These are phyloP conservation scores for Myotis vivesi DNA, from an alignment of 2,797 vertebrate genomes.

Conservation along the genomic window DNA sequence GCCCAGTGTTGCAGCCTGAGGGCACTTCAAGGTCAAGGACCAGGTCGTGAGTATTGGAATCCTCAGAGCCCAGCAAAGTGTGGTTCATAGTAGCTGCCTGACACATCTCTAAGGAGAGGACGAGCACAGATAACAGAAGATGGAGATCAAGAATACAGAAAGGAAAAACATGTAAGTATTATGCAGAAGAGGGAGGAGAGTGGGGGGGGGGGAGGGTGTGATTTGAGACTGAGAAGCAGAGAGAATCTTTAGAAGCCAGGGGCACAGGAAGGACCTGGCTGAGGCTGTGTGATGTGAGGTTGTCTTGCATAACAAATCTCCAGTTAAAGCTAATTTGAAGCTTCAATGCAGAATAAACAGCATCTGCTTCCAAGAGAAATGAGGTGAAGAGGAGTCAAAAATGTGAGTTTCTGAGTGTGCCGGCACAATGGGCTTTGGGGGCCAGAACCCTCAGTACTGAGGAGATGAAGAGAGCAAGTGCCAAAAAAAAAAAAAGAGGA, in stretches of 20 bases:
- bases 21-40: constrained; percentile 7
- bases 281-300: neutral
- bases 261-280: constrained; percentile 23
- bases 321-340: constrained; percentile 35
- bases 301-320: constrained; percentile 55
- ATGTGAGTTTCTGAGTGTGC: neutral
- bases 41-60: neutral
- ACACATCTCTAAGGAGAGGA: neutral
- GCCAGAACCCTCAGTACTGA: accelerated
- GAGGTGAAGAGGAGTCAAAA: constrained; percentile 9
- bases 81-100: neutral
- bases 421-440: neutral
- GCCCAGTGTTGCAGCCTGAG: neutral
- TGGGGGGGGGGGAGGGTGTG: neutral
- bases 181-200: neutral
- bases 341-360: constrained; percentile 46
- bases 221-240: constrained; percentile 13
- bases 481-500: neutral
- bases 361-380: neutral
- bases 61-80: neutral
- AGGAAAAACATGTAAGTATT: neutral
- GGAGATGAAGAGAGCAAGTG: neutral
- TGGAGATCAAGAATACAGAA: constrained; percentile 26
- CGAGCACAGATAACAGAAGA: neutral
- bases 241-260: constrained; percentile 40